Percentiles rank a stretch among this genome's conserved stretches.
Conservation (phyloP, 2,113 vertebrate genomes). For the Ariopsis seemanni region DNA sequence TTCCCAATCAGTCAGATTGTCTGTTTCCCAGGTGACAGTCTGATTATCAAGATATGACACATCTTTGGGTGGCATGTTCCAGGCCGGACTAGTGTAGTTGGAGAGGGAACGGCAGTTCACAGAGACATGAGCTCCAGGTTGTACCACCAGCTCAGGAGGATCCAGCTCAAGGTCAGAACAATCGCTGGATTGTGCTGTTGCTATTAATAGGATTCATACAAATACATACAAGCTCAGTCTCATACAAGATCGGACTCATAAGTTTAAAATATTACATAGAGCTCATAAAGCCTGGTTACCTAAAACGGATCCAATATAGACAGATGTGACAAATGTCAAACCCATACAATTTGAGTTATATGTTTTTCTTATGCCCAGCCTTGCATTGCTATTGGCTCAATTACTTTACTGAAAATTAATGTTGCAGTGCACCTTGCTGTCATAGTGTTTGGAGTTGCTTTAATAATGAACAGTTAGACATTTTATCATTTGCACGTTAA, state of each 20-base stretch:
- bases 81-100: fast-evolving
- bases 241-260: neutral
- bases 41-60: fast-evolving
- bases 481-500: neutral
- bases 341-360: neutral
- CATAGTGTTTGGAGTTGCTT: neutral
- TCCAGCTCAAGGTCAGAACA: conserved; percentile 20
- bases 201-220: neutral
- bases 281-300: no score
- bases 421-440: neutral
- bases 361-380: neutral
- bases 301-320: neutral
- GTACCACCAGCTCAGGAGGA: conserved; percentile 39
- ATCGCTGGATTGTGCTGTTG: neutral
- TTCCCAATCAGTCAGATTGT: conserved; percentile 49
- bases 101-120: conserved; percentile 54
- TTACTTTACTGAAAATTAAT: neutral
- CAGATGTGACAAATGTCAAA: neutral
- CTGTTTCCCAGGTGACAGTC: fast-evolving
- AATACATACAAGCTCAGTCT: neutral
- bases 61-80: neutral
- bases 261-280: neutral
- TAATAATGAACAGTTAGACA: neutral
- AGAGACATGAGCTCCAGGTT: neutral
- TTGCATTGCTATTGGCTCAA: neutral